Percentiles rank a stretch among this genome's conserved stretches.
These are phyloP conservation scores for Todus mexicanus DNA, from an alignment of 2,797 vertebrate species.

Conservation along the genomic window DNA sequence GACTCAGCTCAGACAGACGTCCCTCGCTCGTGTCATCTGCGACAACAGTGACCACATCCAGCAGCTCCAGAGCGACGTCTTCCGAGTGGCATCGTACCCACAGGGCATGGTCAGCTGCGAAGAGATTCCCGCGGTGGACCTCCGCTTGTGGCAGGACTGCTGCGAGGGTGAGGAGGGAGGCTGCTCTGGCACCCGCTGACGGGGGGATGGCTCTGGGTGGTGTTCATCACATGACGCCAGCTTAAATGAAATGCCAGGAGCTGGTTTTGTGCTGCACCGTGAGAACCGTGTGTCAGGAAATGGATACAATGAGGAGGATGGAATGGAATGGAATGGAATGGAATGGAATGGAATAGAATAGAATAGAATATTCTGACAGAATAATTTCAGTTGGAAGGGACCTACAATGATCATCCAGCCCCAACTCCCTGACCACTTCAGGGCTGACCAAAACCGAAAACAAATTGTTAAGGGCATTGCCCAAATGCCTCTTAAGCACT, in stretches of 20 bases:
- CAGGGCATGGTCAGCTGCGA: slow-evolving; percentile 67
- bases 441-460: neutral
- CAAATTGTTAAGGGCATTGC: neutral
- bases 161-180: slow-evolving; percentile 63
- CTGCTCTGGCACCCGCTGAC: rapidly evolving
- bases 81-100: slow-evolving; percentile 56
- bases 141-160: slow-evolving; percentile 73
- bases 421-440: neutral
- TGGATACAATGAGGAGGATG: neutral
- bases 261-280: neutral
- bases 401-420: neutral
- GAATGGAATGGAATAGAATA: neutral
- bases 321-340: too few relatives aligned
- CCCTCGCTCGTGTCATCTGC: slow-evolving; percentile 71
- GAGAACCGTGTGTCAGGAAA: neutral
- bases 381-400: neutral
- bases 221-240: rapidly evolving
- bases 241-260: neutral
- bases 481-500: neutral
- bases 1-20: slow-evolving; percentile 66
- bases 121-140: slow-evolving; percentile 58
- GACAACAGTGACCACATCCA: slow-evolving; percentile 74
- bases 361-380: neutral
- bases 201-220: neutral
- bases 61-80: slow-evolving; percentile 71